These are phyloP conservation scores for Dendronephthya gigantea DNA, from an alignment of 64 coral and sea anemone genomes.

Conservation along the genomic window DNA sequence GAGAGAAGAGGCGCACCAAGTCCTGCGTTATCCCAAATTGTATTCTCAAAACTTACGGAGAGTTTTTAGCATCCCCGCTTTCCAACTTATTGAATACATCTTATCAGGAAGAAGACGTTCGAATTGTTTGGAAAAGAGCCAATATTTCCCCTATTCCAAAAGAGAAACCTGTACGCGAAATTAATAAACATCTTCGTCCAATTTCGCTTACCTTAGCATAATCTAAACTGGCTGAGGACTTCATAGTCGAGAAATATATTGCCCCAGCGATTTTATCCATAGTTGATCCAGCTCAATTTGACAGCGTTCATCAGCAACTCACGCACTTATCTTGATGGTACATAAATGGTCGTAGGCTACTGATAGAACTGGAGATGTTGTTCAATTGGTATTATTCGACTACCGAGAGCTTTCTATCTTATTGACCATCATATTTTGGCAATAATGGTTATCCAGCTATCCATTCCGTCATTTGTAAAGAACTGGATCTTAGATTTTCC, in stretches of 20 bases:
- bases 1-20: too few relatives aligned
- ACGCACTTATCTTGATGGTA: not conserved
- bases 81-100: not conserved
- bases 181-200: slow-evolving; percentile 9
- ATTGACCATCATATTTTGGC: too few relatives aligned
- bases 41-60: not conserved
- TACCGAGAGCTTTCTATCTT: too few relatives aligned
- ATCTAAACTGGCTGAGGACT: not conserved
- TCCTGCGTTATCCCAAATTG: not conserved
- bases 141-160: not conserved
- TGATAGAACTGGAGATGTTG: not conserved
- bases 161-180: not conserved
- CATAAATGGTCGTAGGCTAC: not conserved
- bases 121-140: not conserved
- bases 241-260: not conserved
- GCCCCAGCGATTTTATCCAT: not conserved
- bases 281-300: slow-evolving; percentile 8
- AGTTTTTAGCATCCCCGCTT: not conserved
- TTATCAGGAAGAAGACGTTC: not conserved
- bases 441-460: too few relatives aligned
- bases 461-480: too few relatives aligned
- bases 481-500: too few relatives aligned
- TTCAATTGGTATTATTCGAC: too few relatives aligned
- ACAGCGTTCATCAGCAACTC: not conserved
- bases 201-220: not conserved